phyloP scores from a whole-genome alignment of 2,113 vertebrate genomes.

The Atractosteus spatula region DNA sequence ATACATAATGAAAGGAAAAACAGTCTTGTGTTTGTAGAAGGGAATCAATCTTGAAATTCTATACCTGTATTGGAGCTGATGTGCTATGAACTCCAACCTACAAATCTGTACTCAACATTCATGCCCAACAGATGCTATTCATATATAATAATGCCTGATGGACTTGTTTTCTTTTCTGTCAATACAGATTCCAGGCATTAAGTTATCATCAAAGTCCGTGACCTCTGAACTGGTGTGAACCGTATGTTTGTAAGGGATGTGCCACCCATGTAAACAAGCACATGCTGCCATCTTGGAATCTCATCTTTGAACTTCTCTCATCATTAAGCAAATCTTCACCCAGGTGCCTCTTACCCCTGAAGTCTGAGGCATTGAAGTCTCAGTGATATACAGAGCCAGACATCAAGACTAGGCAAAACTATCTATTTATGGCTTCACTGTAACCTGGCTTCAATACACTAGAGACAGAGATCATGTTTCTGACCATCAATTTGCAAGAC shows the following conservation, averaged over 20 bases:
- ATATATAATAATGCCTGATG: not conserved
- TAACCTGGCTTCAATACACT: no score
- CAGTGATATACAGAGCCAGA: not conserved
- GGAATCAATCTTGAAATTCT: not conserved
- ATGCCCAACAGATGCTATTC: conserved; percentile 9
- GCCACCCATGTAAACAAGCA: conserved; percentile 2
- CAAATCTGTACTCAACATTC: not conserved
- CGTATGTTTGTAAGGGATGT: conserved; percentile 4
- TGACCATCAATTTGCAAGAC: no score
- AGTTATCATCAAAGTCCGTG: conserved; percentile 23
- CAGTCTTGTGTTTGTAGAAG: not conserved
- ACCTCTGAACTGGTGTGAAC: conserved; percentile 15
- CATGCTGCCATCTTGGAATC: conserved; percentile 10
- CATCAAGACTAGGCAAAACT: not conserved
- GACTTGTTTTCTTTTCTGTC: not conserved
- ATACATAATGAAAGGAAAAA: not conserved
- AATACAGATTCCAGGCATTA: conserved; percentile 9
- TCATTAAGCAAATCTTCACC: conserved; percentile 9
- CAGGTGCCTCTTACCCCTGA: not conserved
- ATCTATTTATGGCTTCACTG: not conserved
- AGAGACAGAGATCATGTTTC: no score
- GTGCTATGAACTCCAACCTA: not conserved
- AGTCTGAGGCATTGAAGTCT: conserved; percentile 1
- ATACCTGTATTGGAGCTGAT: not conserved
- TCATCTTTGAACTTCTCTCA: conserved; percentile 9